A percentile compares a stretch with the other conserved stretches of the same genome.
These are phyloP conservation scores for Excalfactoria chinensis DNA, from an alignment of 2,113 vertebrate species.

Conservation along the genomic window DNA sequence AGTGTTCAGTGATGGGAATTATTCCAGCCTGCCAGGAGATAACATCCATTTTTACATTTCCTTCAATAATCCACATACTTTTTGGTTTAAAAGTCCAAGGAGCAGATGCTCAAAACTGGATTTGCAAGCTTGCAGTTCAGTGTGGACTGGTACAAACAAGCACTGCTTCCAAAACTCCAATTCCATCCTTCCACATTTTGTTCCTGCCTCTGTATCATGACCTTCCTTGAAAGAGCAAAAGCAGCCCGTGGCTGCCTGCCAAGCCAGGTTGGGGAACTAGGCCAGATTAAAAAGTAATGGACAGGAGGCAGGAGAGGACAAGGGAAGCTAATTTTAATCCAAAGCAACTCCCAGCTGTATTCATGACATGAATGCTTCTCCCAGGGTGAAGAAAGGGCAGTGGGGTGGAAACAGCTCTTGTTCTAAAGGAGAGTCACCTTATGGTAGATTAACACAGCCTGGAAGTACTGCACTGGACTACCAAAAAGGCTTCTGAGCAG, in stretches of 20 bases:
- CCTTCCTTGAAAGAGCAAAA: constrained; percentile 14
- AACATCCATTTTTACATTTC: neutral
- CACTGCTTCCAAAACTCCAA: neutral
- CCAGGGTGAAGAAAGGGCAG: neutral
- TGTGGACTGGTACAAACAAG: neutral
- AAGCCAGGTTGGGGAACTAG: neutral
- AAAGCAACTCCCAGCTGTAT: neutral
- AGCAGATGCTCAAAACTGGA: neutral
- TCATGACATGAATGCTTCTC: neutral
- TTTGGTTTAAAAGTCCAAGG: neutral
- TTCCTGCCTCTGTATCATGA: neutral
- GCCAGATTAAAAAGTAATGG: neutral
- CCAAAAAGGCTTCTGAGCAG: neutral
- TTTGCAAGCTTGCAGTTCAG: neutral
- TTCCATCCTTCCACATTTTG: neutral
- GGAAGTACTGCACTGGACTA: neutral
- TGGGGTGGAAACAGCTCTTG: neutral
- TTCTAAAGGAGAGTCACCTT: neutral
- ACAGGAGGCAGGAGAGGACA: neutral
- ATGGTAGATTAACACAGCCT: neutral
- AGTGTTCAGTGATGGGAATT: neutral
- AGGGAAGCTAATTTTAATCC: neutral
- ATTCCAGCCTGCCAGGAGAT: neutral
- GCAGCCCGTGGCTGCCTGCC: neutral
- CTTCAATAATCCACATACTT: neutral